phyloP scores from a whole-genome alignment of 1,140 invertebrate genomes.

The Drosophila elegans region DNA sequence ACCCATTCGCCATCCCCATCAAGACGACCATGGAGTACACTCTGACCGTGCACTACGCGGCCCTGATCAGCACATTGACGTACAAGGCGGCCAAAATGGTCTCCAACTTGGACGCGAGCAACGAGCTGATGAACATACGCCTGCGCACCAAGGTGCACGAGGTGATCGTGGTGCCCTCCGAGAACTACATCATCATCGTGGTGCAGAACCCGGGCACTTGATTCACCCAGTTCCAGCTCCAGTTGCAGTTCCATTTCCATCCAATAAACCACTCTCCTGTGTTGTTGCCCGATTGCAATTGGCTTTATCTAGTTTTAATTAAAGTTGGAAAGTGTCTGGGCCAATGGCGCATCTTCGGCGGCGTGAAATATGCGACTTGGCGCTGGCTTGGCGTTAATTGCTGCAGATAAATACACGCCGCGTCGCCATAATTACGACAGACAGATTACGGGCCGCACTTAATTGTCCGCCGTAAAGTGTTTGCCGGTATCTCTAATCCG shows the following conservation, averaged over 20 bases:
- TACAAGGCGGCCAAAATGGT: slow-evolving; percentile 89
- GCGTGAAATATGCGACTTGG: slow-evolving; percentile 68
- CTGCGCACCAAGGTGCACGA: slow-evolving; percentile 96
- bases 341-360: slow-evolving; percentile 47
- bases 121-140: slow-evolving; percentile 92
- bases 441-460: slow-evolving; percentile 74
- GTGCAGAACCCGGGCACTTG: slow-evolving; percentile 88
- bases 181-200: slow-evolving; percentile 89
- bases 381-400: slow-evolving; percentile 66
- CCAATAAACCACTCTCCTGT: neutral
- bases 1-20: slow-evolving; percentile 91
- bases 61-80: slow-evolving; percentile 87
- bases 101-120: slow-evolving; percentile 90
- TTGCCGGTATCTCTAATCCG: slow-evolving; percentile 56
- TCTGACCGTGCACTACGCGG: slow-evolving; percentile 90
- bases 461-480: slow-evolving; percentile 75
- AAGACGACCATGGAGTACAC: slow-evolving; percentile 91
- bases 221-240: neutral
- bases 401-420: slow-evolving; percentile 74
- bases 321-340: slow-evolving; percentile 27
- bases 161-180: slow-evolving; percentile 94
- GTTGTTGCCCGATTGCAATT: slow-evolving; percentile 2
- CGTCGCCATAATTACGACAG: slow-evolving; percentile 79
- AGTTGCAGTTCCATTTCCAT: neutral
- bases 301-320: slow-evolving; percentile 19